A percentile compares a stretch with the other conserved stretches of the same genome.
These are phyloP conservation scores for Hylaeus anthracinus DNA, from an alignment of 1,140 invertebrate genomes.

Conservation along the genomic window DNA sequence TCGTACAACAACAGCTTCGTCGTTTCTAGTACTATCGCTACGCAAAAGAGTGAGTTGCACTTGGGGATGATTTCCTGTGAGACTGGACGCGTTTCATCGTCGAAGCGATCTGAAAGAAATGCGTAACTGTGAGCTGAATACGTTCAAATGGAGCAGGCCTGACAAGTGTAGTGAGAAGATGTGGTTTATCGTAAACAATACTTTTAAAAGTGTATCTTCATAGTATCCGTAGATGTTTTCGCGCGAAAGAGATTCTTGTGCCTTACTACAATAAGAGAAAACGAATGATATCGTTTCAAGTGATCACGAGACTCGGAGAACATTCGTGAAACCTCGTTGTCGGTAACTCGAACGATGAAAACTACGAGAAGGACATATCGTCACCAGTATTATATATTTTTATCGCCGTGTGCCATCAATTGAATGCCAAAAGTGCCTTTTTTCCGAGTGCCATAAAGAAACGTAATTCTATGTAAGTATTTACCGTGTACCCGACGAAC, in stretches of 20 bases:
- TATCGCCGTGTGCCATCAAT: constrained; percentile 27
- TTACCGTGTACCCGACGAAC: constrained; percentile 1
- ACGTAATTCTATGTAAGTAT: not conserved
- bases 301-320: not conserved
- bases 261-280: not conserved
- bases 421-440: constrained; percentile 34
- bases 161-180: too few relatives aligned
- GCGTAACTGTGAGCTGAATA: too few relatives aligned
- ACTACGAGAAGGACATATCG: constrained; percentile 14
- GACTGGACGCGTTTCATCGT: not conserved
- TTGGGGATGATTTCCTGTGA: too few relatives aligned
- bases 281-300: not conserved
- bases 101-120: too few relatives aligned
- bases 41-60: too few relatives aligned
- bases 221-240: too few relatives aligned
- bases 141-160: too few relatives aligned
- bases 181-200: too few relatives aligned
- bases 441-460: constrained; percentile 36
- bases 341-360: not conserved
- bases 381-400: constrained; percentile 51
- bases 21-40: too few relatives aligned
- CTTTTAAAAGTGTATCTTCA: too few relatives aligned
- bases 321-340: not conserved
- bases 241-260: not conserved
- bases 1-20: too few relatives aligned